Evolutionary conservation across 2,888 invertebrate genomes (phyloP).

Genomic region (Nudaria mundana): DNA sequence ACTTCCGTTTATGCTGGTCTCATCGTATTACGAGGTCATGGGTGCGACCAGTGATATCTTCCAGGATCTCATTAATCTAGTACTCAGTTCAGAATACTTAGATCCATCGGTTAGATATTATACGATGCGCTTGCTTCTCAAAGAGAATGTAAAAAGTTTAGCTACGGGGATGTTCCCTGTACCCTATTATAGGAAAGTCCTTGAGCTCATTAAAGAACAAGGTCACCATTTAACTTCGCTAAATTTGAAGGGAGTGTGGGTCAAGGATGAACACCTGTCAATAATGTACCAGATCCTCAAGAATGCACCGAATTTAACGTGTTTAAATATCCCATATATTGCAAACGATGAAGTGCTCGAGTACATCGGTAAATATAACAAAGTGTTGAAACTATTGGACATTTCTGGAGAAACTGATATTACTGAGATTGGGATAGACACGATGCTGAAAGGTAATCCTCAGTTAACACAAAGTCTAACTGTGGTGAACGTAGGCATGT

Average conservation of each 20-base stretch:
- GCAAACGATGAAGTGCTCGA: conserved; percentile 85
- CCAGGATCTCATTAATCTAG: conserved; percentile 84
- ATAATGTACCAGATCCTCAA: conserved; percentile 82
- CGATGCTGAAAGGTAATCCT: conserved; percentile 77
- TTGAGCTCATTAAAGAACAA: conserved; percentile 83
- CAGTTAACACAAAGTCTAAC: conserved; percentile 78
- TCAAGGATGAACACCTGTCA: conserved; percentile 84
- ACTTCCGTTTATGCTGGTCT: conserved; percentile 81
- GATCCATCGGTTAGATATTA: conserved; percentile 85
- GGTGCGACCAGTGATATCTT: conserved; percentile 85
- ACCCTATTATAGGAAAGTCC: conserved; percentile 85
- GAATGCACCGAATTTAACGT: conserved; percentile 81
- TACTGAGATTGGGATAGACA: conserved; percentile 83
- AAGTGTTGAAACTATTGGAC: conserved; percentile 82
- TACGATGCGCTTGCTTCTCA: conserved; percentile 83
- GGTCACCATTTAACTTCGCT: conserved; percentile 83
- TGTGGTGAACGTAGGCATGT: conserved; percentile 85
- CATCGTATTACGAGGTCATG: conserved; percentile 80
- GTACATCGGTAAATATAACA: conserved; percentile 79
- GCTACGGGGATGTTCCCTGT: conserved; percentile 86
- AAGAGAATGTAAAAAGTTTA: conserved; percentile 83
- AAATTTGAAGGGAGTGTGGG: conserved; percentile 88
- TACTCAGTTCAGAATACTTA: conserved; percentile 83
- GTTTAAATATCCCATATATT: conserved; percentile 85
- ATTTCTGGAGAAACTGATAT: conserved; percentile 87